phyloP scores from a whole-genome alignment of 2,797 vertebrate species.

The Pachyuromys duprasi region DNA sequence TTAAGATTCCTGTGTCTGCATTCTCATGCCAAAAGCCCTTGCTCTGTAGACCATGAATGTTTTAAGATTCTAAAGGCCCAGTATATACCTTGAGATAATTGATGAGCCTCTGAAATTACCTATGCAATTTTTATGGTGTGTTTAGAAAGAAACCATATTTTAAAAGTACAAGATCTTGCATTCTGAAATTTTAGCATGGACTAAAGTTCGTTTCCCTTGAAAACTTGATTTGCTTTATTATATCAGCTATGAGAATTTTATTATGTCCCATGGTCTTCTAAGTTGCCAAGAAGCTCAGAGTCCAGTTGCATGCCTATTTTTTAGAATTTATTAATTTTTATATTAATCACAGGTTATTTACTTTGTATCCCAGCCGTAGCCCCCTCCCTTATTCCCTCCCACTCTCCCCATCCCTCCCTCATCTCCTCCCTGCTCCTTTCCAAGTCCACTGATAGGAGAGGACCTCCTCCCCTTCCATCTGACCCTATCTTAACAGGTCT shows the following conservation, averaged over 20 bases:
- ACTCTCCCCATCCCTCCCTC: too few relatives aligned
- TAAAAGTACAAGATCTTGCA: background rate
- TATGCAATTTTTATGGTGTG: background rate
- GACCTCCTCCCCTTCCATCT: too few relatives aligned
- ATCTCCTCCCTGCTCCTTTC: too few relatives aligned
- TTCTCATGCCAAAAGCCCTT: background rate
- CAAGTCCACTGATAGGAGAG: too few relatives aligned
- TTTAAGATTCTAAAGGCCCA: background rate
- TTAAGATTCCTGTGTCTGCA: background rate
- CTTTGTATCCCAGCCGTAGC: too few relatives aligned
- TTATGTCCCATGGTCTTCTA: background rate
- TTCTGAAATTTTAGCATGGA: slow-evolving; percentile 38
- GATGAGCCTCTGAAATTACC: background rate
- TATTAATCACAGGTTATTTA: too few relatives aligned
- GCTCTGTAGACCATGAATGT: background rate
- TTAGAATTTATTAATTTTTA: too few relatives aligned
- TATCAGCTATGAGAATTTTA: slow-evolving; percentile 37
- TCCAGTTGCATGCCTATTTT: slow-evolving; percentile 9
- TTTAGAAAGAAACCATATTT: background rate
- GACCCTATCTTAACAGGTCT: too few relatives aligned
- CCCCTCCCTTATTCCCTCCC: too few relatives aligned
- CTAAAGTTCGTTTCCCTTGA: slow-evolving; percentile 45
- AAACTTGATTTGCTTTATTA: slow-evolving; percentile 58
- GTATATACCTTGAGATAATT: background rate
- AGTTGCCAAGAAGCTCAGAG: slow-evolving; percentile 13